phyloP scores from a whole-genome alignment of 2,888 invertebrate genomes.

The Octonoba sinensis region DNA sequence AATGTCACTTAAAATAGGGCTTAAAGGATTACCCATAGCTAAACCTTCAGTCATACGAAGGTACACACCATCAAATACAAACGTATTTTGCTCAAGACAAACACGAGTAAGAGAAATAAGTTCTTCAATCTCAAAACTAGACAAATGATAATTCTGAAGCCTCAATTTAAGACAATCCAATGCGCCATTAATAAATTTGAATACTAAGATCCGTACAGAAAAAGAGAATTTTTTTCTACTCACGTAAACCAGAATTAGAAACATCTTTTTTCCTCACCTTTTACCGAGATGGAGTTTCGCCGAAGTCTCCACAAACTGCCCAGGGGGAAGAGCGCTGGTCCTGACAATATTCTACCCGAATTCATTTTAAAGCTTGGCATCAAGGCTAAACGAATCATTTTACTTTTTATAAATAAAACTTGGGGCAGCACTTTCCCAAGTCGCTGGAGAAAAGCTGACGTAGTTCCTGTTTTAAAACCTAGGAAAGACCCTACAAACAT shows the following conservation, averaged over 20 bases:
- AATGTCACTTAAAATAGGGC: no score
- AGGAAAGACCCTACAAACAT: neutral
- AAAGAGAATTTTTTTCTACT: neutral
- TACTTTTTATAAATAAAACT: slow-evolving; percentile 11
- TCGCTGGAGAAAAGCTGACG: slow-evolving; percentile 1
- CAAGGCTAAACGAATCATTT: neutral
- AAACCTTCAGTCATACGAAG: no score
- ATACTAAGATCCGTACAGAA: neutral
- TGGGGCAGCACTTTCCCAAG: slow-evolving; percentile 12
- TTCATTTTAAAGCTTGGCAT: slow-evolving; percentile 10
- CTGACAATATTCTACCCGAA: slow-evolving; percentile 5
- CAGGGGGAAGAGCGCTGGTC: slow-evolving; percentile 12
- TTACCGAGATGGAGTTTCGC: slow-evolving; percentile 5
- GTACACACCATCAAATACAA: no score
- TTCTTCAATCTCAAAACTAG: no score
- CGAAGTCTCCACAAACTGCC: neutral
- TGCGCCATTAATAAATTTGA: neutral
- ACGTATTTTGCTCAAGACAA: no score
- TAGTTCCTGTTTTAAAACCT: slow-evolving; percentile 5
- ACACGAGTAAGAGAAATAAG: no score
- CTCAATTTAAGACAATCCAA: no score
- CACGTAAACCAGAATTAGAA: neutral
- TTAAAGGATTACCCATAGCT: no score
- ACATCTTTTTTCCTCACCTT: slow-evolving; percentile 5
- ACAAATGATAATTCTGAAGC: no score